These are phyloP conservation scores for Helicolenus hilgendorfi DNA, from an alignment of 2,797 vertebrate species.

Conservation along the genomic window DNA sequence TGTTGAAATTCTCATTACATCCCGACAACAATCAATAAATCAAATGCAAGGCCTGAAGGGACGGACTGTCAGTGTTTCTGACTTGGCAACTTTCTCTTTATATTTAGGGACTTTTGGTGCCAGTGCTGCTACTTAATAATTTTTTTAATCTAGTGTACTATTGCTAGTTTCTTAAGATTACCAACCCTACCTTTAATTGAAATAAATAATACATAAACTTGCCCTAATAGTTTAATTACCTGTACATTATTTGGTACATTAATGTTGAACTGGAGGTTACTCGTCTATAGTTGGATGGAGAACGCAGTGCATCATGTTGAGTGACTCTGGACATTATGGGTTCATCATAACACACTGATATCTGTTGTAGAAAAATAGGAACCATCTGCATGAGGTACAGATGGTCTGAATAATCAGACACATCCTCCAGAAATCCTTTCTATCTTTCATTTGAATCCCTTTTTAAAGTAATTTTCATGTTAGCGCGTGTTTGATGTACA, in stretches of 20 bases:
- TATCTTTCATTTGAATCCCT: constrained; percentile 18
- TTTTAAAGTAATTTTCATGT: constrained; percentile 39
- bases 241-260: background rate
- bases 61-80: too few species aligned
- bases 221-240: background rate
- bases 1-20: too few species aligned
- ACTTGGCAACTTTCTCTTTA: too few species aligned
- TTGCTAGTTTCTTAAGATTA: too few species aligned
- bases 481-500: constrained; percentile 42
- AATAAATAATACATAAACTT: background rate
- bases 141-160: too few species aligned
- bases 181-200: background rate
- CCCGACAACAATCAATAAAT: too few species aligned
- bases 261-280: background rate
- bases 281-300: background rate
- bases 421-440: background rate
- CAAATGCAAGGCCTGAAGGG: too few species aligned
- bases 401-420: background rate
- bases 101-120: too few species aligned
- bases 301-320: background rate
- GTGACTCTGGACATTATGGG: background rate
- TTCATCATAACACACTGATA: background rate
- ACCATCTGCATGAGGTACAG: background rate
- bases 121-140: too few species aligned
- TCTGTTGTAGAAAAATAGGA: background rate